phyloP scores from a whole-genome alignment of 2,797 vertebrate species.

The Mormyrus proboscirostris region DNA sequence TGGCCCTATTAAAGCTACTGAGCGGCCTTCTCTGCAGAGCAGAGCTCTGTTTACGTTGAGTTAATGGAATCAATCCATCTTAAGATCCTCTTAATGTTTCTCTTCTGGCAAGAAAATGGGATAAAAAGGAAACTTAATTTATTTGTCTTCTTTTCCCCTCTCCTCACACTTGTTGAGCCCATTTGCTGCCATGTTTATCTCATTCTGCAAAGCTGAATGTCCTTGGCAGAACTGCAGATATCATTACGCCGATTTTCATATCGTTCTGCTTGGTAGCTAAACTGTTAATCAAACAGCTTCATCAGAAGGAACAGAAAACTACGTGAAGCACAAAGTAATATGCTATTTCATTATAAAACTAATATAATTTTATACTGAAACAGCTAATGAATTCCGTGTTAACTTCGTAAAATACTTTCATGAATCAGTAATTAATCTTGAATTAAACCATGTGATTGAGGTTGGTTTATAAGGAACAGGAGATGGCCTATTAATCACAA shows the following conservation, averaged over 20 bases:
- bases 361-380: background rate
- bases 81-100: conserved; percentile 14
- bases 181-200: conserved; percentile 17
- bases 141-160: conserved; percentile 15
- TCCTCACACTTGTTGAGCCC: conserved; percentile 8
- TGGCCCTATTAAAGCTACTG: conserved; percentile 14
- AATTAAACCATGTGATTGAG: background rate
- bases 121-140: conserved; percentile 8
- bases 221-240: conserved; percentile 15
- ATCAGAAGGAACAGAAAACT: background rate
- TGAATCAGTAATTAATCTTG: background rate
- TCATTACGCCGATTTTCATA: conserved; percentile 29
- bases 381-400: background rate
- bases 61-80: conserved; percentile 15
- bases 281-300: conserved; percentile 20
- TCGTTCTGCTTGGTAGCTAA: background rate
- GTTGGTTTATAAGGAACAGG: background rate
- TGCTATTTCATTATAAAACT: background rate
- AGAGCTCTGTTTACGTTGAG: conserved; percentile 4
- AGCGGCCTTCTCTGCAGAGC: background rate
- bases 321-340: background rate
- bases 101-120: conserved; percentile 5
- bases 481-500: background rate
- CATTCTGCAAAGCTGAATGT: conserved; percentile 6
- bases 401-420: conserved; percentile 2